Percentiles rank a stretch among this genome's conserved stretches.
Evolutionary conservation across 2,888 invertebrate genomes (phyloP).

Genomic region (Drosophila aldrichi): DNA sequence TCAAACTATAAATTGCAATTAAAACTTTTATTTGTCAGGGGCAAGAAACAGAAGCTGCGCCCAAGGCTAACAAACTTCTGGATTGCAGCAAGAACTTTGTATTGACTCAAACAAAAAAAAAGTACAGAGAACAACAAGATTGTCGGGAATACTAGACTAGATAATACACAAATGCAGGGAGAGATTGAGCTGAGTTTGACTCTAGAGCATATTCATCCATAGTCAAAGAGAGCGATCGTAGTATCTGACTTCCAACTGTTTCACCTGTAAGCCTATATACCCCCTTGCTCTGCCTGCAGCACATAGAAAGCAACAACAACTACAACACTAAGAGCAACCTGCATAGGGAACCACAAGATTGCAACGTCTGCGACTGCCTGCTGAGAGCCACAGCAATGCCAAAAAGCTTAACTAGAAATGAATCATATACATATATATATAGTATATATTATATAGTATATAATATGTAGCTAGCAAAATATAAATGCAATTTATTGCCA

Average conservation of each 20-base stretch:
- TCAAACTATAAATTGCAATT: constrained; percentile 77
- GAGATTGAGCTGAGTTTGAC: not conserved
- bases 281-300: not conserved
- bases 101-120: constrained; percentile 8
- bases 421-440: not conserved
- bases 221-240: too few species aligned
- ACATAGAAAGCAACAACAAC: constrained; percentile 2
- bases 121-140: not conserved
- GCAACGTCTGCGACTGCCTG: constrained; percentile 19
- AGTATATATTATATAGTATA: too few species aligned
- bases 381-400: not conserved
- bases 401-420: not conserved
- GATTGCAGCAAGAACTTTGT: constrained; percentile 58
- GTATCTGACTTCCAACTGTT: too few species aligned
- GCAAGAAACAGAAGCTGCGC: constrained; percentile 29
- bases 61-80: constrained; percentile 54
- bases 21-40: constrained; percentile 66
- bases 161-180: not conserved
- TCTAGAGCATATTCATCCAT: not conserved
- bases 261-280: not conserved
- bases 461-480: not conserved
- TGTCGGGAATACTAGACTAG: not conserved
- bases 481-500: not conserved
- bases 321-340: not conserved
- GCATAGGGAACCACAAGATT: constrained; percentile 19